Evolutionary conservation across 2,797 vertebrate species (phyloP).

Genomic region (Heliangelus exortis): DNA sequence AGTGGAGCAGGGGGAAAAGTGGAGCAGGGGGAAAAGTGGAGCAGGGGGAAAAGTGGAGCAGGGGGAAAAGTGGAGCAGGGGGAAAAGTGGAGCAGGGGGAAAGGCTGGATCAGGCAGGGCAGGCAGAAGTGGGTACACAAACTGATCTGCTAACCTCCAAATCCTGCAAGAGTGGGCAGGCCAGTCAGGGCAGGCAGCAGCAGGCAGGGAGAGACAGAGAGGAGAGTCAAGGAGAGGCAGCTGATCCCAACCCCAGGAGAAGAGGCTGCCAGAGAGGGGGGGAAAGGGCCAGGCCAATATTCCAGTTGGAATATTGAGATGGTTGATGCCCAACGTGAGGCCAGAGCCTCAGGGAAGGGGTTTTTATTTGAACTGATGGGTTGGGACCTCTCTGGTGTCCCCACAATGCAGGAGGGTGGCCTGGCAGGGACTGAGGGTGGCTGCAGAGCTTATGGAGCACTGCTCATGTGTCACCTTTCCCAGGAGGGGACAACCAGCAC

Average conservation of each 20-base stretch:
- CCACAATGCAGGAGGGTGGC: not conserved
- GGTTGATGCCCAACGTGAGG: accelerated
- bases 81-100: too few species aligned
- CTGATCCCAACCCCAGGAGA: not conserved
- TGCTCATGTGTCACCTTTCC: not conserved
- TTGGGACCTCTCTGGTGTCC: not conserved
- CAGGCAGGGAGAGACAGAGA: constrained; percentile 20
- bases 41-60: too few species aligned
- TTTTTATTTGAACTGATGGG: not conserved
- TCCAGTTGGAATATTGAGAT: accelerated
- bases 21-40: too few species aligned
- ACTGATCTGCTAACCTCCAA: constrained; percentile 72
- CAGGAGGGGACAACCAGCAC: accelerated
- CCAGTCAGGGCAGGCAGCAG: constrained; percentile 12
- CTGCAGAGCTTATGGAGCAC: not conserved
- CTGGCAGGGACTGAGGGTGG: accelerated
- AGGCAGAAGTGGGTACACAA: not conserved
- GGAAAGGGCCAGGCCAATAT: not conserved
- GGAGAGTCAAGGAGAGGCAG: not conserved
- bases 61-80: too few species aligned
- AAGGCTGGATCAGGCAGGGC: not conserved
- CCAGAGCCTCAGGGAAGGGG: not conserved
- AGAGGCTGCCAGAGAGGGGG: not conserved
- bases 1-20: too few species aligned
- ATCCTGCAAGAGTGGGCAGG: constrained; percentile 68